Conservation (phyloP, 2,888 invertebrate genomes). For the Hymenopus coronatus region DNA sequence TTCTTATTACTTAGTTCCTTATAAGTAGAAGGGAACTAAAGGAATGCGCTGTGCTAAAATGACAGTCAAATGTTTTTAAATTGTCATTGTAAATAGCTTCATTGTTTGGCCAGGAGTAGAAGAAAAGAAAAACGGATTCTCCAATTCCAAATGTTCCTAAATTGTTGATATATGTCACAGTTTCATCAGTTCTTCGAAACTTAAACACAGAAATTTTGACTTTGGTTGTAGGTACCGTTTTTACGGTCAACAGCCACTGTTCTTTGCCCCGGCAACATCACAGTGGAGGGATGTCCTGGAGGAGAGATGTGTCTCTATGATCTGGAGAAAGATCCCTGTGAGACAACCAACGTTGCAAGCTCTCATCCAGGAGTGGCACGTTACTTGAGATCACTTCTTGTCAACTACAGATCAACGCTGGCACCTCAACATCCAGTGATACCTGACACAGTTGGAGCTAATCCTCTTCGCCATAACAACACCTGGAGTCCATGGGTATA, state of each 20-base stretch:
- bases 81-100: too few species aligned
- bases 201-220: not conserved
- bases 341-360: constrained; percentile 62
- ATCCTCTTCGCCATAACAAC: constrained; percentile 68
- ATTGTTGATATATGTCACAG: not conserved
- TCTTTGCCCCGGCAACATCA: constrained; percentile 26
- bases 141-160: not conserved
- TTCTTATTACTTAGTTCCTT: too few species aligned
- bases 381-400: constrained; percentile 51
- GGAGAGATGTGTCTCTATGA: constrained; percentile 66
- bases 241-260: constrained; percentile 29
- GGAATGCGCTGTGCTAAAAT: too few species aligned
- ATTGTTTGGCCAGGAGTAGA: too few species aligned
- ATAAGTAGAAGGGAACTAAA: too few species aligned
- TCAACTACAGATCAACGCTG: constrained; percentile 52
- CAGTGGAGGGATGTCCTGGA: constrained; percentile 37
- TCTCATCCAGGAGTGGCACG: constrained; percentile 51
- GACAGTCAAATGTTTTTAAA: too few species aligned
- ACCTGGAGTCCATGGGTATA: constrained; percentile 67
- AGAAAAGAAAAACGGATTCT: too few species aligned
- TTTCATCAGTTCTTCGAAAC: not conserved
- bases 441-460: constrained; percentile 55
- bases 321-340: constrained; percentile 74
- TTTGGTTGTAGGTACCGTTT: constrained; percentile 5
- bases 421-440: constrained; percentile 55